A percentile compares a stretch with the other conserved stretches of the same genome.
Evolutionary conservation across 2,797 vertebrate genomes (phyloP).

Genomic region (Notamacropus eugenii): DNA sequence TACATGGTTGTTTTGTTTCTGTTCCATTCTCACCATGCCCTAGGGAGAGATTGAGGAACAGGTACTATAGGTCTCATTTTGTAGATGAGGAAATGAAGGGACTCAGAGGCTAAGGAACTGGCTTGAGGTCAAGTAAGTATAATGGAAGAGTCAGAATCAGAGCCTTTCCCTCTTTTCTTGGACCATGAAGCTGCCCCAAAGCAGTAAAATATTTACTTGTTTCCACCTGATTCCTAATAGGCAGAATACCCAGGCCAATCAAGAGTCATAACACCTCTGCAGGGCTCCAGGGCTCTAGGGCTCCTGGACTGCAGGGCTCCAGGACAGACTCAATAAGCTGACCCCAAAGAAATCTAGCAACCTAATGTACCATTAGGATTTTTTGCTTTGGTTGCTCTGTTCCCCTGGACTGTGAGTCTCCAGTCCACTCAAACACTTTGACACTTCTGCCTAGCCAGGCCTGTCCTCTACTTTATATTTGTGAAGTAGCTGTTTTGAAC

Average conservation of each 20-base stretch:
- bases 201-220: neutral
- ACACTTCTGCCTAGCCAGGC: neutral
- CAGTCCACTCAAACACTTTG: neutral
- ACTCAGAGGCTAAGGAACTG: neutral
- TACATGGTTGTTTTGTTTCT: constrained; percentile 18
- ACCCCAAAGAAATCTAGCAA: neutral
- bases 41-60: constrained; percentile 23
- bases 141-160: neutral
- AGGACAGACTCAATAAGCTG: neutral
- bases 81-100: constrained; percentile 10
- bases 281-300: neutral
- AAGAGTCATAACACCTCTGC: neutral
- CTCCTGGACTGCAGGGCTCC: too few species aligned
- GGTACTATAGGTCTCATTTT: neutral
- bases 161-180: neutral
- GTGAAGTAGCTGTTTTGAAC: neutral
- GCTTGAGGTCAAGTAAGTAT: neutral
- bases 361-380: neutral
- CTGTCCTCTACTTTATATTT: neutral
- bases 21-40: constrained; percentile 21
- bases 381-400: neutral
- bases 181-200: neutral
- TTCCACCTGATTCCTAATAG: neutral
- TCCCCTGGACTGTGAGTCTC: neutral
- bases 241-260: neutral